Evolutionary conservation across 1,140 invertebrate species (phyloP), one percentile per base, ranked within the genome.

Genomic region (Pseudoatta argentina): DNA sequence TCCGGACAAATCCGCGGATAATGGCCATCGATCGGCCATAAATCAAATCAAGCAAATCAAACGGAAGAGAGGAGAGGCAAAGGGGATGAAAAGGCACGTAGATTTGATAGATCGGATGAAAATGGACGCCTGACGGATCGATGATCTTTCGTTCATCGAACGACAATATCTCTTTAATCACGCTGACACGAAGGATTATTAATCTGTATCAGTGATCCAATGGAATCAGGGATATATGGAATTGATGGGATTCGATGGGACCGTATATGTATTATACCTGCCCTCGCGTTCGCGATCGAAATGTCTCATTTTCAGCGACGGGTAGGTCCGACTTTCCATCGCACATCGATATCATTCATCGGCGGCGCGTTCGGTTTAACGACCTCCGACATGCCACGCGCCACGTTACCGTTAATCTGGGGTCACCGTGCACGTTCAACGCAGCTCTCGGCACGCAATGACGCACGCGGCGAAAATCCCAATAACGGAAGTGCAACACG

Each of bases 31-130:
- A 59, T 39, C 64, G 53, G 61, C 8, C 86, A 53, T 76, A 77
- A 87, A 85, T 88, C 71, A 69, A 88, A 69, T 69, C 44, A 64
- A n/a, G 12, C 53, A 30, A 66, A 48, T 39, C 59, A 63, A 53
- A 55, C 7, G 30, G 39, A 24, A 1, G 16, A 12, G 69, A 14
- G 57, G 14, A 2, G 30, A 7, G n/a, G 64, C 6, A 6, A 24
- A n/a, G 18, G 8, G 51, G 24, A 8, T 8, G 30, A 18, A 12
- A 24, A 39, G 27, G 14, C 63, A 24, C 5, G 39, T 30, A 78
- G 27, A 71, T 69, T n/a, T 34, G 44, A 66, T 34, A 27, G 7
- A 61, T 51, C 57, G n/a, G 18, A 51, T 24, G 67, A 51, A 75
- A 83, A 75, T 75, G 71, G 27, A 14, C 79, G 24, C 34, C 55